These are phyloP conservation scores for Zaprionus capensis DNA, from an alignment of 1,140 invertebrate genomes.

Conservation along the genomic window DNA sequence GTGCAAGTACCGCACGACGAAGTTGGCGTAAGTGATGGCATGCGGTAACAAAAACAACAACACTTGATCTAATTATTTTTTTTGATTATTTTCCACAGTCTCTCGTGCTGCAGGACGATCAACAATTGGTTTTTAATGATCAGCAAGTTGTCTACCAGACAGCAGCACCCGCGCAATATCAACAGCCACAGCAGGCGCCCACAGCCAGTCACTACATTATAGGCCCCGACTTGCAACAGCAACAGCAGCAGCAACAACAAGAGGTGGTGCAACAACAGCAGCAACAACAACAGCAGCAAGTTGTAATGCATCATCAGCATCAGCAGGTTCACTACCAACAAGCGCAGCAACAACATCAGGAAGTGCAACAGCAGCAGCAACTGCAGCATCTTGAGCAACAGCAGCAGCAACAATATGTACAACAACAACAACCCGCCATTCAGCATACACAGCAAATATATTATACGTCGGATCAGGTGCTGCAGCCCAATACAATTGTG, in stretches of 20 bases:
- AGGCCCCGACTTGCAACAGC: constrained; percentile 68
- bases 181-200: constrained; percentile 60
- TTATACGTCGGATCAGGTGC: constrained; percentile 74
- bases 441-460: constrained; percentile 75
- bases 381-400: constrained; percentile 61
- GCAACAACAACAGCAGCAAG: constrained; percentile 63
- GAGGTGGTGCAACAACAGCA: constrained; percentile 63
- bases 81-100: constrained; percentile 36
- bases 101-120: constrained; percentile 75
- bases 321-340: constrained; percentile 68
- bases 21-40: constrained; percentile 65
- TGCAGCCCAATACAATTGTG: constrained; percentile 68
- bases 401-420: constrained; percentile 72
- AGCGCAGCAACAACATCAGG: constrained; percentile 53
- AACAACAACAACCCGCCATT: constrained; percentile 63
- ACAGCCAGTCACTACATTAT: constrained; percentile 75
- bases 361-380: constrained; percentile 59
- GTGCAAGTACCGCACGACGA: constrained; percentile 80
- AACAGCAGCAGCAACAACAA: constrained; percentile 70
- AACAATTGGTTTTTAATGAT: constrained; percentile 76
- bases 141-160: constrained; percentile 81
- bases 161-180: constrained; percentile 63
- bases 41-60: constrained; percentile 2
- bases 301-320: constrained; percentile 67
- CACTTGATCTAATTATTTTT: constrained; percentile 22